Evolutionary conservation across 2,888 invertebrate genomes (phyloP).

Genomic region (Rhogogaster chlorosoma): DNA sequence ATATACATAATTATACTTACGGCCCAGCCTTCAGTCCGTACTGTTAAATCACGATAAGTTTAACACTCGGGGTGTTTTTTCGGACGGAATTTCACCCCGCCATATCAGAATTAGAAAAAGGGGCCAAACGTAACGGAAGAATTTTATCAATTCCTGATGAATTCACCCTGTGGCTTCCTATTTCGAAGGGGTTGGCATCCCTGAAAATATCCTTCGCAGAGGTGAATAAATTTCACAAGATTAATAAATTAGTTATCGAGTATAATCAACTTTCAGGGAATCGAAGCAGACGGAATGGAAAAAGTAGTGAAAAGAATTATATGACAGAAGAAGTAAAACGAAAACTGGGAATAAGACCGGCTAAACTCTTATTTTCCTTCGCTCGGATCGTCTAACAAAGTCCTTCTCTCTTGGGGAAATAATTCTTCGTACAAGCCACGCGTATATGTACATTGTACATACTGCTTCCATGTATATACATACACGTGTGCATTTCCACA

Average conservation of each 20-base stretch:
- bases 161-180: no score
- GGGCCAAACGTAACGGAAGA: no score
- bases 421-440: conserved; percentile 26
- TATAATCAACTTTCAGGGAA: background rate
- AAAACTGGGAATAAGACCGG: background rate
- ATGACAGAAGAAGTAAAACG: background rate
- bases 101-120: background rate
- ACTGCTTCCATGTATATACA: background rate
- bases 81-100: background rate
- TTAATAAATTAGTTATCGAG: no score
- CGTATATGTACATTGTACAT: background rate
- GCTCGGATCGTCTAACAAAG: conserved; percentile 1
- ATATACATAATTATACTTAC: background rate
- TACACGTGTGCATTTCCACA: conserved; percentile 7
- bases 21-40: background rate
- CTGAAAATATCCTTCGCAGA: no score
- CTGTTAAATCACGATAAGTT: conserved; percentile 26
- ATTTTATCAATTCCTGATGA: no score
- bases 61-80: background rate
- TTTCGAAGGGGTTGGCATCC: no score
- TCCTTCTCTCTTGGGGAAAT: conserved; percentile 30
- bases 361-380: background rate
- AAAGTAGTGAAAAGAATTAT: background rate
- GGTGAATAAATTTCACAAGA: no score
- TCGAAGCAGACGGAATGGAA: background rate